Base-by-base conservation (phyloP, 2,797 vertebrate species). In the Lepidocolaptes lacrymiger region DNA sequence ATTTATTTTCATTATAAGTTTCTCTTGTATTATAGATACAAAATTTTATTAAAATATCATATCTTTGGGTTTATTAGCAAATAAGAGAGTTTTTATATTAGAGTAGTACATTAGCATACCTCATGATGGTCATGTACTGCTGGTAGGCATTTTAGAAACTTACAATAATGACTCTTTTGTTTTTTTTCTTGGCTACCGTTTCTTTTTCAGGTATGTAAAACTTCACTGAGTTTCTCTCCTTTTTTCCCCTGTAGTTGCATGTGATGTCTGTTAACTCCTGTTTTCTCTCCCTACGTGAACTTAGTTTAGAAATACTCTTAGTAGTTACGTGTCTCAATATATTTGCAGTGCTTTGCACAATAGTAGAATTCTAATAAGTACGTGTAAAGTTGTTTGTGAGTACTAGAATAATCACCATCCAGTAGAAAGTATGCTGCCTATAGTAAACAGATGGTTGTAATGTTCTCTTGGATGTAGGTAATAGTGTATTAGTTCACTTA, bases 141-240 rank as follows among this genome's bases (percentile, higher is more conserved):
- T n/a, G 34, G 69, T 44, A 84, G 91, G 72, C 80, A 62, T 84
- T 69, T 79, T 95, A 96, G 95, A 95, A 93, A 95, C 88, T 89
- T 93, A 89, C 34, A 97, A 94, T 98, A 98, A 97, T 91, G 68
- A 97, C 86, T 71, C 58, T 96, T 92, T 62, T 96, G 44, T 95
- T 97, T 96, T 81, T 97, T 97, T 98, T 98, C 97, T 98, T 95
- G 98, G 97, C 98, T 98, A 97, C 97, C 95, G 85, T 98, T 98
- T 98, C 97, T 98, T 98, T 98, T 98, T 98, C 97, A 98, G 98
- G 98, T 98, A 98, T 98, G 98, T 98, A 98, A 98, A 97, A 97
- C 97, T 98, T 98, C 96, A 97, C 96, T 97, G 95, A 97, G 95
- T 97, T 96, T 97, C 95, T 95, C 95, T 97, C 91, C 95, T 95